Percentiles rank a stretch among this genome's conserved stretches.
phyloP scores from a whole-genome alignment of 2,113 vertebrate genomes.

The Nothoprocta pentlandii region DNA sequence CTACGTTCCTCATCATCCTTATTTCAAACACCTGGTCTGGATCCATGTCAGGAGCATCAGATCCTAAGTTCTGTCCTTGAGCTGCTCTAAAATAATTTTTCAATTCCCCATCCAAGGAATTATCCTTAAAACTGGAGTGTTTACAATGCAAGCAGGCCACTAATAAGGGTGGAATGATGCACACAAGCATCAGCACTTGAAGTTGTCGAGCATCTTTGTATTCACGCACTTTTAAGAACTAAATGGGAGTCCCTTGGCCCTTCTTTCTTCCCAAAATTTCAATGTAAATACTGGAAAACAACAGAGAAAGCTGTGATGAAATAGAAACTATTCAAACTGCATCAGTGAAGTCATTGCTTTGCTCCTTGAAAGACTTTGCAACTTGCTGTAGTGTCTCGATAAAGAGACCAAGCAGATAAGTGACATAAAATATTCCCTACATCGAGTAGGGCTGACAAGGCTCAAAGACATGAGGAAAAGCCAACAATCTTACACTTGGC shows the following conservation, averaged over 20 bases:
- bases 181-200: not conserved
- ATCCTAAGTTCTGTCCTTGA: not conserved
- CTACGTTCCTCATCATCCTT: fast-evolving
- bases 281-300: not conserved
- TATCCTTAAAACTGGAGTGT: fast-evolving
- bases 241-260: not conserved
- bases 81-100: not conserved
- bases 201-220: not conserved
- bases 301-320: not conserved
- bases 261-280: not conserved
- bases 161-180: not conserved
- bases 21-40: not conserved
- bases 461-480: not conserved
- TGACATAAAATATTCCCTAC: fast-evolving
- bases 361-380: too few relatives aligned
- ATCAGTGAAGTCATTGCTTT: too few relatives aligned
- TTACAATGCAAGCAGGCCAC: not conserved
- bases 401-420: too few relatives aligned
- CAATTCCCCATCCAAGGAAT: not conserved
- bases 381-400: not conserved
- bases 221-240: fast-evolving
- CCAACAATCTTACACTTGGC: fast-evolving
- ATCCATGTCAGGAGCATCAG: not conserved
- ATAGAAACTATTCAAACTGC: fast-evolving
- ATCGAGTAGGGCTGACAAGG: fast-evolving